A percentile compares a stretch with the other conserved stretches of the same genome.
Conservation (phyloP, 2,888 invertebrate species). For the Camponotus fellah region DNA sequence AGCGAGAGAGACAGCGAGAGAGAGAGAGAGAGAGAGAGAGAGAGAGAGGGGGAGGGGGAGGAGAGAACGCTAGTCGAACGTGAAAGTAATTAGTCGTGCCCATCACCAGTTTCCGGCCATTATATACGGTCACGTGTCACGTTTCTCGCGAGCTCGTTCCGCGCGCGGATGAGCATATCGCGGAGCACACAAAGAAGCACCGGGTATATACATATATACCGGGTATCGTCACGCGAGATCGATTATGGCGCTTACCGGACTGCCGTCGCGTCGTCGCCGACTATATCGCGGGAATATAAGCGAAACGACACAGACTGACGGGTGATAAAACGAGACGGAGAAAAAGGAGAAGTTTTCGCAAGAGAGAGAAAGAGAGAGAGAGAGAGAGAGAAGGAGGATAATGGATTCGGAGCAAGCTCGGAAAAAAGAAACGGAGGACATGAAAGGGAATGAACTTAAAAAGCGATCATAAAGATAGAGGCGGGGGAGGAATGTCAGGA, state of each 20-base stretch:
- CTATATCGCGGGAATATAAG: constrained; percentile 37
- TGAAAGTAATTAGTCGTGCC: constrained; percentile 72
- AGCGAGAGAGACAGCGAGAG: constrained; percentile 22
- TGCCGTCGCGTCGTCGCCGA: constrained; percentile 37
- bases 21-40: constrained; percentile 14
- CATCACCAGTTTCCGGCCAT: constrained; percentile 71
- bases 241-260: constrained; percentile 53
- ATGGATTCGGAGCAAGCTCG: constrained; percentile 12
- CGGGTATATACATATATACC: not conserved
- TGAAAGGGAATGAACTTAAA: constrained; percentile 20
- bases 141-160: constrained; percentile 53
- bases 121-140: constrained; percentile 68
- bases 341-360: not conserved
- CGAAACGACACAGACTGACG: constrained; percentile 42
- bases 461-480: constrained; percentile 25
- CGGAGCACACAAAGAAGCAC: constrained; percentile 42
- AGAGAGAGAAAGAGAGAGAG: not conserved
- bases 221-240: constrained; percentile 52
- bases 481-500: not conserved
- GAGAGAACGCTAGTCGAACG: constrained; percentile 57
- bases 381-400: not conserved
- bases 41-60: not conserved
- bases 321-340: constrained; percentile 22
- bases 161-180: constrained; percentile 47
- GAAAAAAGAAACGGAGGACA: not conserved